A percentile compares a stretch with the other conserved stretches of the same genome.
Evolutionary conservation across 2,888 invertebrate species (phyloP).

Genomic region (Acleris laterana): DNA sequence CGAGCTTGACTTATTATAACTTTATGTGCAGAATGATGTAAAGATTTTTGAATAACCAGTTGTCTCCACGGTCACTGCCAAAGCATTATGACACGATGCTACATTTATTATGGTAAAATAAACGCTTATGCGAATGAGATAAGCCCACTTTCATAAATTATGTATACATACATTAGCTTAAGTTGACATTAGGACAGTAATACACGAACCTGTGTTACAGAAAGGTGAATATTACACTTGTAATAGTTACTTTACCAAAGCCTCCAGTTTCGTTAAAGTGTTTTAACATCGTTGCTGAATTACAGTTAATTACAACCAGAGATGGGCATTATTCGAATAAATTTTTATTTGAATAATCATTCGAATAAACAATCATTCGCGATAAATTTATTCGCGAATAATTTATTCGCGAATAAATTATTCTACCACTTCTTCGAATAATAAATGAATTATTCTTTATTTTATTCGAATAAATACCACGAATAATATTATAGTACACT

Average conservation of each 20-base stretch:
- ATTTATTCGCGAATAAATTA: too few relatives aligned
- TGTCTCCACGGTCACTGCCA: conserved; percentile 31
- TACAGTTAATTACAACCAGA: too few relatives aligned
- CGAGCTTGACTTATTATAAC: background rate
- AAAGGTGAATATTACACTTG: background rate
- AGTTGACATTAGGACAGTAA: conserved; percentile 18
- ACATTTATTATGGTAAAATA: conserved; percentile 36
- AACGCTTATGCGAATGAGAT: conserved; percentile 33
- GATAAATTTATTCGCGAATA: too few relatives aligned
- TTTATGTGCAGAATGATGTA: conserved; percentile 26
- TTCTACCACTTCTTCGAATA: too few relatives aligned
- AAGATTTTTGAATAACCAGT: conserved; percentile 29
- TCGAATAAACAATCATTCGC: too few relatives aligned
- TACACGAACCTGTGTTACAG: conserved; percentile 12
- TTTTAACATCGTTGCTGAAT: too few relatives aligned
- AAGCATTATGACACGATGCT: conserved; percentile 31
- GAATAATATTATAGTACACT: too few relatives aligned
- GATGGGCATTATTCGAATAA: too few relatives aligned
- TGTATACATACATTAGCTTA: conserved; percentile 32
- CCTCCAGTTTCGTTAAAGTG: too few relatives aligned
- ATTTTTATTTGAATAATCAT: too few relatives aligned
- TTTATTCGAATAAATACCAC: too few relatives aligned
- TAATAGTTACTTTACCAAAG: background rate
- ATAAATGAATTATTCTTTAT: too few relatives aligned
- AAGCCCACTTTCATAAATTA: conserved; percentile 29